Evolutionary conservation across 2,888 invertebrate species (phyloP), one percentile per base, ranked within the genome.

Genomic region (Hydropsyche betteni): DNA sequence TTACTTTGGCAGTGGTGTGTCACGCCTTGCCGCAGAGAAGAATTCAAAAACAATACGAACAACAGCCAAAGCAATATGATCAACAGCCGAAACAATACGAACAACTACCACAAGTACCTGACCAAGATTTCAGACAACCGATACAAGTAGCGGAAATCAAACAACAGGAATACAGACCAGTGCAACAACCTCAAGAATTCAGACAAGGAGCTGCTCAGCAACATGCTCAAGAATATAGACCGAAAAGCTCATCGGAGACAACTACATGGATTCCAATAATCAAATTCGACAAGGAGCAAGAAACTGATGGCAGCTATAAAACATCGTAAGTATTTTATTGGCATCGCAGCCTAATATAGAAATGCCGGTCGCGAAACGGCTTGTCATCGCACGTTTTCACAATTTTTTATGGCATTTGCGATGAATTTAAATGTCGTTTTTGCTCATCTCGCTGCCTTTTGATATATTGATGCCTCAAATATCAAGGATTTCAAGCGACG

Each of bases 221-320:
- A 69, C 80, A 81, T 50, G 81, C 73, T 8, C 84, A 86, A 78
- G 86, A 88, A 50, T 86, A 82, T 83, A 84, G 85, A 81, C 83
- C 83, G 74, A 84, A 85, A 82, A 83, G 84, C n/a, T 83, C 84
- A 33, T 80, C 86, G 74, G 89, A 90, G 58, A 89, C 90, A 16
- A 92, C 93, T 77, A 94, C 94, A n/a, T 91, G 86, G 84, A 92
- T 94, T 80, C 94, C 94, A 16, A 94, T 94, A 82, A 89, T 94
- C 78, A 89, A 90, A 80, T 94, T 93, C 84, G 93, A 94, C 82
- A 94, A 94, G 82, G 93, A 94, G 83, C 94, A 94, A 82, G 93
- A 92, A 79, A 91, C 90, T 80, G 94, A 94, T 85, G 94, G 94
- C 81, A 94, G 93, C 82, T 94, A 94, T 84, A 93, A 93, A 85